Conservation (phyloP, 2,797 vertebrate genomes). For the Heterohyrax brucei region DNA sequence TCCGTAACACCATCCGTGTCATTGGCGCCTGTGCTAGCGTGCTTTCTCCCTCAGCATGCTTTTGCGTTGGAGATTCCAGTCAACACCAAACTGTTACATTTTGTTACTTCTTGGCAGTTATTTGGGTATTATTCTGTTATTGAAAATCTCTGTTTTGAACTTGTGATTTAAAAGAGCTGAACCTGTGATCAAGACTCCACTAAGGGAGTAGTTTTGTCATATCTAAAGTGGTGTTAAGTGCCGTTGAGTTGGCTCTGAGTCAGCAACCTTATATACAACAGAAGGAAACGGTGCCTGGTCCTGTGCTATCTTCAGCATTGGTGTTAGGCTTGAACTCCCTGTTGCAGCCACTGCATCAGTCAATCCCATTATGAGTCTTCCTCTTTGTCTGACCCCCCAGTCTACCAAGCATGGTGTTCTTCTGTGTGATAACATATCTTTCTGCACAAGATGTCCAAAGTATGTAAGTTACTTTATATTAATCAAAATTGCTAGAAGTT, state of each 20-base stretch:
- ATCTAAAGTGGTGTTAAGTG: neutral
- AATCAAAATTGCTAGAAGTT: constrained; percentile 46
- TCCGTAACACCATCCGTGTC: neutral
- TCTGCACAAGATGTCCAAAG: too few species aligned
- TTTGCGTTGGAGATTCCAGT: neutral
- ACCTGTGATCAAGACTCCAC: neutral
- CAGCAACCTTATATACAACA: too few species aligned
- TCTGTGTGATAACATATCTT: too few species aligned
- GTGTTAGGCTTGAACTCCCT: too few species aligned
- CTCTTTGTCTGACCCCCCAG: too few species aligned
- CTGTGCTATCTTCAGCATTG: too few species aligned
- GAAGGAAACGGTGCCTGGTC: too few species aligned
- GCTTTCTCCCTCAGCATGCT: neutral
- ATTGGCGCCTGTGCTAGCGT: neutral
- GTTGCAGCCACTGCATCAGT: too few species aligned
- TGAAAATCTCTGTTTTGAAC: constrained; percentile 55
- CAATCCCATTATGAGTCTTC: too few species aligned
- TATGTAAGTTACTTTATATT: neutral
- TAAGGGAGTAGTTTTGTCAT: neutral
- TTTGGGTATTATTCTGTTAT: neutral
- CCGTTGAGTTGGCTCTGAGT: too few species aligned
- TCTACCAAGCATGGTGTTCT: too few species aligned
- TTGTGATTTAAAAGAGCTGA: neutral
- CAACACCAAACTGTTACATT: neutral
- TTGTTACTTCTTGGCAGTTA: neutral